Evolutionary conservation across 1,140 invertebrate genomes (phyloP), one percentile per base, ranked within the genome.

Genomic region (Pseudomyrmex gracilis): DNA sequence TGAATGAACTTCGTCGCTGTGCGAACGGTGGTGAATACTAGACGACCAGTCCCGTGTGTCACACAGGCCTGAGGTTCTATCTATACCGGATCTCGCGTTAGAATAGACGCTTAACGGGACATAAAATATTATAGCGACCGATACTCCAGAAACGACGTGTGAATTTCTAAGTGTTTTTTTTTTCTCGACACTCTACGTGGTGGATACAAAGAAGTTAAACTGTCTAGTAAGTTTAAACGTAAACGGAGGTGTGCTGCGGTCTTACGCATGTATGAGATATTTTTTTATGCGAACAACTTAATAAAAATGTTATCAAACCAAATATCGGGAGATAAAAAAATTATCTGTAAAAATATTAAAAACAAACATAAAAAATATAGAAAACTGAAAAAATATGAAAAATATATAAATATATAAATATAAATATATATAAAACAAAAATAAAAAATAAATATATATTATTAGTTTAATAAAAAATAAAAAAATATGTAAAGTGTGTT

Each of bases 1-100:
- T 91, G 84, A 91, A 92, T 91, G 87, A 89, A 85, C 89, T 76
- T 85, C 90, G 89, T 87, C 85, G 45, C 77, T 63, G 34, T 57
- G 78, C 85, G 82, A 57, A 90, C 88, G 67, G 57, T 60, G 67
- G 57, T 60, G 34, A 73, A 63, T 66, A 22, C 47, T 3, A 63
- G 34, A 73, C 49, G 58, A 45, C 49, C 15, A n/a, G 15, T 20
- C 43, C 64, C 70, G 49, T 51, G 8, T 53, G 9, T 67, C 53
- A 60, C 73, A 77, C n/a, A n/a, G n/a, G 53, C 22, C 17, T 34
- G 7, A 22, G 15, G 20, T 77, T 55, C 22, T 24, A 57, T 51
- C 51, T 57, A 15, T 82, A 67, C 0, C 13, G 13, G 20, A 55
- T 9, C 20, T 53, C 7, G 15, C n/a, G 17, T 76, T 76, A 64